Evolutionary conservation across 2,113 vertebrate species (phyloP).

Genomic region (Atractosteus spatula): DNA sequence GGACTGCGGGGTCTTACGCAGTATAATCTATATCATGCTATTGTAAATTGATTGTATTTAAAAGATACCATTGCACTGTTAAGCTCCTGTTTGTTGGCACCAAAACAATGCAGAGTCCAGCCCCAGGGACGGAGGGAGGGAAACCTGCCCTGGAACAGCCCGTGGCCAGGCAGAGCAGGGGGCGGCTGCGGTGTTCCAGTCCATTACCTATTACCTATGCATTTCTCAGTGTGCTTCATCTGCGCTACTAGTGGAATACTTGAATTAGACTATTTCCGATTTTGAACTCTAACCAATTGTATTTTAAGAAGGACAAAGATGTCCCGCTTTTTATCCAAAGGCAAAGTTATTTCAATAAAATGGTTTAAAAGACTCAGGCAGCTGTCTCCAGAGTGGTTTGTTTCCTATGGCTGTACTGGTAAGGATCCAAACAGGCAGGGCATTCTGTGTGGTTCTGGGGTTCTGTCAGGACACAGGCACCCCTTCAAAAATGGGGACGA

Average conservation of each 20-base stretch:
- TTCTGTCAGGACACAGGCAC: neutral
- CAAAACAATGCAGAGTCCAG: slow-evolving; percentile 33
- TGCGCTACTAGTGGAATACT: slow-evolving; percentile 46
- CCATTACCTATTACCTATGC: slow-evolving; percentile 42
- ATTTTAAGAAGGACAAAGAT: slow-evolving; percentile 36
- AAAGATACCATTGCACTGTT: slow-evolving; percentile 34
- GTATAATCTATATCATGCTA: slow-evolving; percentile 3
- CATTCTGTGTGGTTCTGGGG: too few relatives aligned
- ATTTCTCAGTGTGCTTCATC: slow-evolving; percentile 43
- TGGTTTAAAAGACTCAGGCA: slow-evolving; percentile 29
- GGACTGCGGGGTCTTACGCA: slow-evolving; percentile 25
- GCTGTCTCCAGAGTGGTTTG: slow-evolving; percentile 1
- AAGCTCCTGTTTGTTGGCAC: slow-evolving; percentile 27
- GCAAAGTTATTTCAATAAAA: slow-evolving; percentile 46
- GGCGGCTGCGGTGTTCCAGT: slow-evolving; percentile 29
- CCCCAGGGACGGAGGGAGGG: too few relatives aligned
- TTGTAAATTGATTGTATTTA: slow-evolving; percentile 23
- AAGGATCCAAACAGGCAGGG: too few relatives aligned
- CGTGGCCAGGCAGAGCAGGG: slow-evolving; percentile 29
- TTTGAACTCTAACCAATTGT: slow-evolving; percentile 21
- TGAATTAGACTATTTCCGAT: slow-evolving; percentile 19
- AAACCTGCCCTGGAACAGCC: neutral
- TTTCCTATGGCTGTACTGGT: neutral
- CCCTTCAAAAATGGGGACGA: slow-evolving; percentile 18
- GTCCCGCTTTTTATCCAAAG: slow-evolving; percentile 43